Evolutionary conservation across 2,888 invertebrate genomes (phyloP), one percentile per base, ranked within the genome.

Genomic region (Rhingia rostrata): DNA sequence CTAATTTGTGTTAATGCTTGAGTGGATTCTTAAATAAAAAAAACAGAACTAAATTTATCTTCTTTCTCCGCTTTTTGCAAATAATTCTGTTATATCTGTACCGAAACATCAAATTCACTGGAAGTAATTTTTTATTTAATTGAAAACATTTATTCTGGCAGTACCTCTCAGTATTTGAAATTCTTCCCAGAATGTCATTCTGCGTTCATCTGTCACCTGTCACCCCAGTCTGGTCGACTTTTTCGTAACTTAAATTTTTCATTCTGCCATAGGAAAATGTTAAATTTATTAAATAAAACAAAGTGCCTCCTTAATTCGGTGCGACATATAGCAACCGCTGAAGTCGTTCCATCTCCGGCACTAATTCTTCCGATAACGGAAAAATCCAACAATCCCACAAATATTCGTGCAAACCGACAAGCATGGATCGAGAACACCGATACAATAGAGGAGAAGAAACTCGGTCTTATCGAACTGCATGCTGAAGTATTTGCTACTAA

Each of bases 381-480:
- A 70, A 87, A 64, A 47, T 49, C 64, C 10, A 60, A 86, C 7
- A 63, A 53, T 12, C 89, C 90, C 1, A 45, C 87, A 0, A 90
- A 87, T 67, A 86, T 87, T 22, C 90, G 87, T 22, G 72, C 73
- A 10, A 75, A 87, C 0, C 93, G 96, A 7, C 95, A 97, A 92
- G 96, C 95, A 60, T 98, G 97, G 97, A 93, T 98, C 49, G 97
- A 97, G 90, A 97, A 95, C 91, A 90, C 97, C 47, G 95, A 97
- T 89, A 94, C 95, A 0, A 91, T 95, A 14, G 93, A 95, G 86
- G 96, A 95, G 88, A 93, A 94, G 81, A 96, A 96, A 90, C 89
- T 97, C n/a, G 97, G 97, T 0, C 90, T 99, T 1, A 92, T 98
- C 39, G 95, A 97, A 89, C 92, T 99, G 45, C 98, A 99, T 92